Percentiles rank a stretch among this genome's conserved stretches.
These are phyloP conservation scores for Puma concolor DNA, from an alignment of 2,113 vertebrate genomes.

Conservation along the genomic window DNA sequence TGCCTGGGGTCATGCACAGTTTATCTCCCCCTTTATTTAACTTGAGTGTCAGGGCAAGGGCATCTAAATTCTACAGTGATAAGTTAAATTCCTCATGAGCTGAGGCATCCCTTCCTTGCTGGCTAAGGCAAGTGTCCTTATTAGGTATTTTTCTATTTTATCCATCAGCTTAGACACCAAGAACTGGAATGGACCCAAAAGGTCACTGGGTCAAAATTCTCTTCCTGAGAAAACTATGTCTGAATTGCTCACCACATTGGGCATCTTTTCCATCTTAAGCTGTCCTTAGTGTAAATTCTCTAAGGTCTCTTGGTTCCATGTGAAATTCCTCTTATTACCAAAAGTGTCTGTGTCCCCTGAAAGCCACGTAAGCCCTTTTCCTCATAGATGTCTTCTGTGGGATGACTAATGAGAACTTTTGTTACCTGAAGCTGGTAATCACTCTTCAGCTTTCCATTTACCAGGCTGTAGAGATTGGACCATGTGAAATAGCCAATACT, in stretches of 20 bases:
- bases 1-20: constrained; percentile 17
- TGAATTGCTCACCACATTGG: neutral
- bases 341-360: neutral
- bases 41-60: constrained; percentile 54
- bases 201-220: neutral
- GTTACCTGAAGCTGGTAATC: neutral
- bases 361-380: neutral
- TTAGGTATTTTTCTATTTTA: neutral
- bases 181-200: neutral
- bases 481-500: neutral
- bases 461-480: neutral
- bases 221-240: neutral
- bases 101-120: neutral
- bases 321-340: neutral
- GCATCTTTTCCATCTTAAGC: neutral
- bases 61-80: neutral
- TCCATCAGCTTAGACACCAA: neutral
- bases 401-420: neutral
- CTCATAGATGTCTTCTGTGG: neutral
- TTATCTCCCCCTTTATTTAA: constrained; percentile 62
- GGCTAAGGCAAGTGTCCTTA: neutral
- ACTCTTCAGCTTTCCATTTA: neutral
- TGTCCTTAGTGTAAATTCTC: neutral
- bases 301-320: neutral
- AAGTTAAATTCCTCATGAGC: constrained; percentile 24